These are phyloP conservation scores for Noctua janthina DNA, from an alignment of 2,888 invertebrate genomes.

Conservation along the genomic window DNA sequence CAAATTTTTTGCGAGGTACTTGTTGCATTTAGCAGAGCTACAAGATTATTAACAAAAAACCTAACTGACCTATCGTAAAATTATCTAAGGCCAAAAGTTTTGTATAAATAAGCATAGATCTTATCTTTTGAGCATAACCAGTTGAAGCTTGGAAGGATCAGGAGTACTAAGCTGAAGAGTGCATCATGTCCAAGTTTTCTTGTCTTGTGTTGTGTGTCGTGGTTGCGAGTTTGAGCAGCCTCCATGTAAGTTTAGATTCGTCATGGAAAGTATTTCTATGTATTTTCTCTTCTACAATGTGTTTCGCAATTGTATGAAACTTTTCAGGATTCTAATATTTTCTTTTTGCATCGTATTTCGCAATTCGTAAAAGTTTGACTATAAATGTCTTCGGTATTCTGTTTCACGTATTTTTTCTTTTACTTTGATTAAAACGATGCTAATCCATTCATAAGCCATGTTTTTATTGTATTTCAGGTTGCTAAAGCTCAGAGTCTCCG, in stretches of 20 bases:
- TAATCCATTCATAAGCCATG: neutral
- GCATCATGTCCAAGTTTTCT: slow-evolving; percentile 45
- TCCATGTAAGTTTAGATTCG: slow-evolving; percentile 27
- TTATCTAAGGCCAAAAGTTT: slow-evolving; percentile 10
- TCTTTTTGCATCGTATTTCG: too few species aligned
- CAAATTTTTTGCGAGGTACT: neutral
- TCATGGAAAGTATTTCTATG: neutral
- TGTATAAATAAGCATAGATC: slow-evolving; percentile 17
- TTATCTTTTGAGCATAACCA: slow-evolving; percentile 1
- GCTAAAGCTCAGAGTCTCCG: slow-evolving; percentile 32
- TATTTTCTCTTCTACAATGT: neutral
- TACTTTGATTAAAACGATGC: too few species aligned
- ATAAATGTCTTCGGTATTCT: neutral
- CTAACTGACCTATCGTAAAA: neutral
- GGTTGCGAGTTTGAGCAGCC: slow-evolving; percentile 10
- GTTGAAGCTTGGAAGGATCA: slow-evolving; percentile 21
- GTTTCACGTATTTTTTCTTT: too few species aligned
- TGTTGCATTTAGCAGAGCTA: neutral
- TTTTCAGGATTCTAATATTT: neutral
- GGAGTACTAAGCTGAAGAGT: neutral
- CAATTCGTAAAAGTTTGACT: too few species aligned
- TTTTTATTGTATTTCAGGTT: slow-evolving; percentile 39
- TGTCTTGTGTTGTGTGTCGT: slow-evolving; percentile 32
- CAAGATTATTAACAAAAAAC: neutral
- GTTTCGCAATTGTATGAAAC: neutral